Percentiles rank a stretch among this genome's conserved stretches.
These are phyloP conservation scores for Heliconius hortense DNA, from an alignment of 2,888 invertebrate genomes.

Conservation along the genomic window DNA sequence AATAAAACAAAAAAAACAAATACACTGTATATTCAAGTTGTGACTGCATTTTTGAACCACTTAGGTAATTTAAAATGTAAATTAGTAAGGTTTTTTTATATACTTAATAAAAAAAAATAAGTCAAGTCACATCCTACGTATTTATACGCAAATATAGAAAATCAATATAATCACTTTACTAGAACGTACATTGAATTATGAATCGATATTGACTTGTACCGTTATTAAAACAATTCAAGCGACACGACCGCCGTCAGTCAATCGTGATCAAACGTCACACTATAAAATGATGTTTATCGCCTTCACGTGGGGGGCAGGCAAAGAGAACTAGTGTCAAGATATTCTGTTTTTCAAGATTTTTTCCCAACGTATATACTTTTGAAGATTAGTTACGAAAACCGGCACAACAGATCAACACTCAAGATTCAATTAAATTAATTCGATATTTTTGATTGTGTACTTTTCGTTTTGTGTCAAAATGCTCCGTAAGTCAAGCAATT, in stretches of 20 bases:
- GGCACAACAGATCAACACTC: no score
- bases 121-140: not conserved
- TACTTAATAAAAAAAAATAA: not conserved
- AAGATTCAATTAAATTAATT: not conserved
- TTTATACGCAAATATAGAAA: not conserved
- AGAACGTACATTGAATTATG: not conserved
- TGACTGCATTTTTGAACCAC: no score
- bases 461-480: not conserved
- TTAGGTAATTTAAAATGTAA: no score
- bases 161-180: not conserved
- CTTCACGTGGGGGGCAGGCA: no score
- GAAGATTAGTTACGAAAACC: no score
- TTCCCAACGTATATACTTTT: no score
- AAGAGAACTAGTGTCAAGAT: no score
- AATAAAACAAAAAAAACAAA: no score
- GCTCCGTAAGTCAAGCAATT: no score
- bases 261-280: conserved; percentile 9
- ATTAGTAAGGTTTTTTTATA: no score
- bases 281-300: not conserved
- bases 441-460: not conserved
- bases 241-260: conserved; percentile 4
- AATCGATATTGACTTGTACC: not conserved
- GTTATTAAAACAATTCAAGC: conserved; percentile 20
- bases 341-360: no score
- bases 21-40: no score